Conservation (phyloP, 2,888 invertebrate species). For the Dyspetes luteomarginatus region DNA sequence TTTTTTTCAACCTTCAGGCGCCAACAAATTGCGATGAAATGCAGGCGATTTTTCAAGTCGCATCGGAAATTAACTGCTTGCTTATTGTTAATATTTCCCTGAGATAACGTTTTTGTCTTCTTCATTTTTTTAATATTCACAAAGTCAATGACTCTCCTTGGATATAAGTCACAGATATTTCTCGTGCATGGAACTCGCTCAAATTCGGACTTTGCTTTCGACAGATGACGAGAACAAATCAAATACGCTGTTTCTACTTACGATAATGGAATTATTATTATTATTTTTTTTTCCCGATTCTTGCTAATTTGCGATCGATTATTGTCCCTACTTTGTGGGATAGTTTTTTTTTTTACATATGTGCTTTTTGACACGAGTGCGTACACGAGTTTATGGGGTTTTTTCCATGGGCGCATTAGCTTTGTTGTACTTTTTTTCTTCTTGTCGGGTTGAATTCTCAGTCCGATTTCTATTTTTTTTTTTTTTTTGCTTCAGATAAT, state of each 20-base stretch:
- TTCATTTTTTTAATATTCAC: slow-evolving; percentile 14
- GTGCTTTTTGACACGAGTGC: slow-evolving; percentile 31
- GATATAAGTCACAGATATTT: slow-evolving; percentile 1
- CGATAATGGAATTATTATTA: slow-evolving; percentile 49
- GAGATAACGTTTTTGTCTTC: slow-evolving; percentile 24
- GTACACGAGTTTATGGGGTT: slow-evolving; percentile 23
- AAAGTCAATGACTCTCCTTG: background rate
- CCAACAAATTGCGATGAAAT: slow-evolving; percentile 39
- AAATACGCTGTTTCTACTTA: slow-evolving; percentile 46
- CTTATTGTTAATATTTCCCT: slow-evolving; percentile 42
- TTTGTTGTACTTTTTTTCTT: slow-evolving; percentile 45
- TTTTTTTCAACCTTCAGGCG: background rate
- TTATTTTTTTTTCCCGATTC: slow-evolving; percentile 11
- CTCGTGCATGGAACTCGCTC: background rate
- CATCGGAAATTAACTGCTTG: slow-evolving; percentile 18
- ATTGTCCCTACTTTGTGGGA: slow-evolving; percentile 20
- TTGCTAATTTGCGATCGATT: slow-evolving; percentile 39
- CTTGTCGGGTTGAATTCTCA: slow-evolving; percentile 11
- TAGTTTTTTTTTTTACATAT: slow-evolving; percentile 26
- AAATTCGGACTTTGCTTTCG: too few species aligned
- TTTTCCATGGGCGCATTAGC: slow-evolving; percentile 28
- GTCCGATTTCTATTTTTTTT: slow-evolving; percentile 6
- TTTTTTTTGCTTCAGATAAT: slow-evolving; percentile 37
- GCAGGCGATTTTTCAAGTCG: slow-evolving; percentile 42
- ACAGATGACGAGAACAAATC: slow-evolving; percentile 34